Evolutionary conservation across 2,797 vertebrate species (phyloP).

Genomic region (Rhyacichthys aspro): DNA sequence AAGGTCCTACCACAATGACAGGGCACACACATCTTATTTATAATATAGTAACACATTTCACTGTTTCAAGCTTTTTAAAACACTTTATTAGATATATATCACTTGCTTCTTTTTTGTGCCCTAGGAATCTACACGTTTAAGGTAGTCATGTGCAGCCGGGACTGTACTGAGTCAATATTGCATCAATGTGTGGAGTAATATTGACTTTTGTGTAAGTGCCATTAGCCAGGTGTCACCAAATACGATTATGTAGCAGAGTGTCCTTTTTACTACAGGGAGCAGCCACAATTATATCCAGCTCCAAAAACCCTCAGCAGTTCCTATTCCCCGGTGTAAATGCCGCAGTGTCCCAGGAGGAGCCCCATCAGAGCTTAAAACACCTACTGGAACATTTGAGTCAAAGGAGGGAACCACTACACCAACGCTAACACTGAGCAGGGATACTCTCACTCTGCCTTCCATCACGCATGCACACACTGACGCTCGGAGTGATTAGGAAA

Average conservation of each 20-base stretch:
- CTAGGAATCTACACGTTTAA: slow-evolving; percentile 30
- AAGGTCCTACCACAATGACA: too few species aligned
- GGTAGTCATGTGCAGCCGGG: slow-evolving; percentile 54
- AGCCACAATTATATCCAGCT: slow-evolving; percentile 47
- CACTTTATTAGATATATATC: too few species aligned
- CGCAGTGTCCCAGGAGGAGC: slow-evolving; percentile 40
- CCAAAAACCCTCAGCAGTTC: slow-evolving; percentile 35
- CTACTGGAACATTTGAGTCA: slow-evolving; percentile 45
- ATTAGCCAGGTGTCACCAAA: slow-evolving; percentile 53
- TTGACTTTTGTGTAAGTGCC: slow-evolving; percentile 62
- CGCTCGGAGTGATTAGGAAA: slow-evolving; percentile 45
- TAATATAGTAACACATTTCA: too few species aligned
- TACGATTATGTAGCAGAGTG: slow-evolving; percentile 53
- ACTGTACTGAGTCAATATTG: slow-evolving; percentile 56
- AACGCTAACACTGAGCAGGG: slow-evolving; percentile 24
- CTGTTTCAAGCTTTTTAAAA: too few species aligned
- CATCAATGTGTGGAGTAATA: slow-evolving; percentile 62
- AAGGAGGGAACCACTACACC: background rate
- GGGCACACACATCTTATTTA: too few species aligned
- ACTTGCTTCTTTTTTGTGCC: background rate
- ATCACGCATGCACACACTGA: slow-evolving; percentile 2
- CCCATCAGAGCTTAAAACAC: slow-evolving; percentile 40
- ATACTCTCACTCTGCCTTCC: slow-evolving; percentile 15
- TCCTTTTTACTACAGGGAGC: slow-evolving; percentile 48
- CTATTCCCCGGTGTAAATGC: slow-evolving; percentile 47